Evolutionary conservation across 1,140 invertebrate genomes (phyloP).

Genomic region (Drosophila lowei): DNA sequence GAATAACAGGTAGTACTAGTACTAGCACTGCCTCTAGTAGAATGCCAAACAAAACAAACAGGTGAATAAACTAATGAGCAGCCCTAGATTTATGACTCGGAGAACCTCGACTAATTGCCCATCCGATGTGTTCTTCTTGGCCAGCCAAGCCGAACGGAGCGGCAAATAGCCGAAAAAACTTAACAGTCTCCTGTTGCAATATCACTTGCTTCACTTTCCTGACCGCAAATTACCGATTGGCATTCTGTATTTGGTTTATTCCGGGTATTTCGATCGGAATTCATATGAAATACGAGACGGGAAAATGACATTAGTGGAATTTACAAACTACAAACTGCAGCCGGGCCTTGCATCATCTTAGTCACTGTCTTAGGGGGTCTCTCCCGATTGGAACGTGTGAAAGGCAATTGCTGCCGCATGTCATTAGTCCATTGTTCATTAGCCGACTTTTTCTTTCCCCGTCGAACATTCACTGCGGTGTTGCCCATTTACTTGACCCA

Average conservation of each 20-base stretch:
- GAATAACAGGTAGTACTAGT: conserved; percentile 32
- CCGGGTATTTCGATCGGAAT: conserved; percentile 25
- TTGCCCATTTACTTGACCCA: conserved; percentile 33
- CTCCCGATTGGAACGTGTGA: conserved; percentile 40
- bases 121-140: conserved; percentile 45
- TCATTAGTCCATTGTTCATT: conserved; percentile 49
- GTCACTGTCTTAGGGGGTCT: conserved; percentile 26
- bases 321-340: conserved; percentile 14
- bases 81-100: conserved; percentile 15
- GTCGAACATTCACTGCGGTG: conserved; percentile 1
- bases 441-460: conserved; percentile 20
- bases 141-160: conserved; percentile 57
- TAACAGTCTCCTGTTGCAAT: conserved; percentile 26
- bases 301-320: conserved; percentile 18
- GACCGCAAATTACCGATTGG: conserved; percentile 28
- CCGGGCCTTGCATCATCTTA: conserved; percentile 37
- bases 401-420: conserved; percentile 45
- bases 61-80: conserved; percentile 73
- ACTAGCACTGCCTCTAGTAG: background rate
- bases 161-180: conserved; percentile 39
- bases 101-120: conserved; percentile 48
- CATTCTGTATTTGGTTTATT: conserved; percentile 36
- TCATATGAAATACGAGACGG: conserved; percentile 19
- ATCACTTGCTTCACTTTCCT: conserved; percentile 6
- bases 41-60: conserved; percentile 49